Percentiles rank a stretch among this genome's conserved stretches.
Conservation (phyloP, 2,888 invertebrate genomes). For the Andrena marginata region DNA sequence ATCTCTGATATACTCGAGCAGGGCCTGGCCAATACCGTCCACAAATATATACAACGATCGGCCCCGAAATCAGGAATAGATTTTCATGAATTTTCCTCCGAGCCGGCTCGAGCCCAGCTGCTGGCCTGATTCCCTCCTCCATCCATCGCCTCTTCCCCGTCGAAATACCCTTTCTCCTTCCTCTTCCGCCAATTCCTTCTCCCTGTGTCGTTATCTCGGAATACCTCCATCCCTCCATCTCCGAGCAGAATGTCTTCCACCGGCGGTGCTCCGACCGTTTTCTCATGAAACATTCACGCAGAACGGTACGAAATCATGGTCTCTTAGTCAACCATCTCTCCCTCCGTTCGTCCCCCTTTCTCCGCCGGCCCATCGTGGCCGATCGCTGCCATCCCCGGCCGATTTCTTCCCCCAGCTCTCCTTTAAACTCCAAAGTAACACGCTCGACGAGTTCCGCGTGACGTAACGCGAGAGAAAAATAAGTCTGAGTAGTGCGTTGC, state of each 20-base stretch:
- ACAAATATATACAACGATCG: conserved; percentile 68
- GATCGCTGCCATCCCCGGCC: conserved; percentile 48
- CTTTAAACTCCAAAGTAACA: background rate
- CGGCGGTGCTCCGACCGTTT: conserved; percentile 53
- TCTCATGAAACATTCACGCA: conserved; percentile 82
- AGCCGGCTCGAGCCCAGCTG: conserved; percentile 51
- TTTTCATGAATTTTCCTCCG: conserved; percentile 79
- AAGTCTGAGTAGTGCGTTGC: background rate
- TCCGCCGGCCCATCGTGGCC: conserved; percentile 1
- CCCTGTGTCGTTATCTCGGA: conserved; percentile 31
- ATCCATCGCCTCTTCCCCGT: conserved; percentile 5
- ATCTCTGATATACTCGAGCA: conserved; percentile 15
- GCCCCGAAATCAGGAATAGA: conserved; percentile 73
- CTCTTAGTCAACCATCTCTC: conserved; percentile 75
- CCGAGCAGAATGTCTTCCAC: conserved; percentile 7
- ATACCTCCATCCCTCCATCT: conserved; percentile 38
- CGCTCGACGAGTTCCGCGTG: background rate
- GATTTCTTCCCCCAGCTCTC: conserved; percentile 49
- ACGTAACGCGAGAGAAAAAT: background rate
- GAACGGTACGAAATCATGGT: conserved; percentile 77
- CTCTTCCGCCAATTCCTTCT: conserved; percentile 36
- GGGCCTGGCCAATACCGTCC: conserved; percentile 13
- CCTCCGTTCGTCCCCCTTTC: conserved; percentile 39
- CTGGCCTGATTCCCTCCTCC: conserved; percentile 57
- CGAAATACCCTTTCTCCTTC: conserved; percentile 8